Percentiles rank a stretch among this genome's conserved stretches.
These are phyloP conservation scores for Elmis aenea DNA, from an alignment of 2,888 invertebrate species.

Conservation along the genomic window DNA sequence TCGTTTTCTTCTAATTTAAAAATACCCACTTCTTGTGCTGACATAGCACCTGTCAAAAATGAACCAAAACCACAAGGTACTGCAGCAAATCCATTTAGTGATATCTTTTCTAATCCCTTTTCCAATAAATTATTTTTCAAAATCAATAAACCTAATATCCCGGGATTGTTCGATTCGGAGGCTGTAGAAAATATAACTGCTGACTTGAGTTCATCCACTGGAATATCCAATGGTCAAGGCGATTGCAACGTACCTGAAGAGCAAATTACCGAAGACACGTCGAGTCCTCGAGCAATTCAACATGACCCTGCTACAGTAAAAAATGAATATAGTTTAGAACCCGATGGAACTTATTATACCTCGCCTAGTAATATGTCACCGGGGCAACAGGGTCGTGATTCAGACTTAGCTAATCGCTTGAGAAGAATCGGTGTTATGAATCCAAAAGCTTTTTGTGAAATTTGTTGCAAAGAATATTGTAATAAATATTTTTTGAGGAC, in stretches of 20 bases:
- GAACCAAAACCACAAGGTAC: conserved; percentile 31
- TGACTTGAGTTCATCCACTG: conserved; percentile 29
- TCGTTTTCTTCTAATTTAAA: conserved; percentile 38
- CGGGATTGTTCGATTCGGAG: conserved; percentile 32
- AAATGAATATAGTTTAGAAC: conserved; percentile 36
- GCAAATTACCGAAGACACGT: conserved; percentile 34
- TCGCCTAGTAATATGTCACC: conserved; percentile 40
- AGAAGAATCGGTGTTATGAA: conserved; percentile 75
- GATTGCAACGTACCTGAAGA: conserved; percentile 35
- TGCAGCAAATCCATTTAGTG: conserved; percentile 52
- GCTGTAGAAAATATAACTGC: conserved; percentile 28
- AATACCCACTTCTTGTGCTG: conserved; percentile 31
- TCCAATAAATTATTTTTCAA: conserved; percentile 67
- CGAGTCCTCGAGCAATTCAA: conserved; percentile 39
- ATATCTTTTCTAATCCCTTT: conserved; percentile 65
- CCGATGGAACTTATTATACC: conserved; percentile 34
- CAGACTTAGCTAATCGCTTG: conserved; percentile 69
- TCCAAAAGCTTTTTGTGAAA: conserved; percentile 88
- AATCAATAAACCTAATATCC: conserved; percentile 31
- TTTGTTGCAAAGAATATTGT: conserved; percentile 89
- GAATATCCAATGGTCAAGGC: conserved; percentile 33
- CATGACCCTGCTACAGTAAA: conserved; percentile 42
- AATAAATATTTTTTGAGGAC: conserved; percentile 89
- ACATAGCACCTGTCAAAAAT: conserved; percentile 13
- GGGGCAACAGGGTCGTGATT: conserved; percentile 53